Percentiles rank a stretch among this genome's conserved stretches.
These are phyloP conservation scores for Pachyseris speciosa DNA, from an alignment of 64 coral and sea anemone species.

Conservation along the genomic window DNA sequence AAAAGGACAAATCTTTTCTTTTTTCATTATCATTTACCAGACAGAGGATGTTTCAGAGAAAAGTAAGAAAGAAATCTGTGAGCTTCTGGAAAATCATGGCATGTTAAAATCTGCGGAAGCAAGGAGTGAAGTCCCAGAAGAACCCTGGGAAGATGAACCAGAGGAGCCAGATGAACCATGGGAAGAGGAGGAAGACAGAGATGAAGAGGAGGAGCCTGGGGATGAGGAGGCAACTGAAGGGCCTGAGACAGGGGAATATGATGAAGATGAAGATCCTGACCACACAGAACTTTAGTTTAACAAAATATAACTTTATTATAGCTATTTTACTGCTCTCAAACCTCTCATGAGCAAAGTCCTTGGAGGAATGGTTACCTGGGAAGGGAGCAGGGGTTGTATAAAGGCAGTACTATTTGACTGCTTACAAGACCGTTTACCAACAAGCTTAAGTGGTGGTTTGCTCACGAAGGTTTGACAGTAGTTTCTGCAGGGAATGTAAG, in stretches of 20 bases:
- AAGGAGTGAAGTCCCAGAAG: slow-evolving; percentile 50
- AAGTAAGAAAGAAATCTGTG: slow-evolving; percentile 19
- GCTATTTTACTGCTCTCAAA: neutral
- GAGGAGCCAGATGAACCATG: slow-evolving; percentile 41
- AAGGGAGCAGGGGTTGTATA: no score
- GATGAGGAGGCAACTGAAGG: slow-evolving; percentile 45
- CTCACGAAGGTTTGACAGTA: no score
- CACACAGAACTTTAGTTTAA: slow-evolving; percentile 39
- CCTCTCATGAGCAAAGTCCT: no score
- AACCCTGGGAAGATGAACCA: slow-evolving; percentile 33
- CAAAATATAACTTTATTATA: neutral
- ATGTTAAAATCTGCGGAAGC: slow-evolving; percentile 23
- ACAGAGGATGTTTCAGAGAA: slow-evolving; percentile 70
- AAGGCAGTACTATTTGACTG: no score
- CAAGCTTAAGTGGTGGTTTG: no score
- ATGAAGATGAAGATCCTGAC: neutral
- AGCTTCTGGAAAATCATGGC: slow-evolving; percentile 63
- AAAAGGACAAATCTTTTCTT: neutral
- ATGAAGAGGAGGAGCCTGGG: slow-evolving; percentile 34
- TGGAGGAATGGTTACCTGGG: no score
- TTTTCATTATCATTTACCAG: neutral
- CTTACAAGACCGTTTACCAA: no score
- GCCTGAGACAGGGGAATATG: slow-evolving; percentile 23
- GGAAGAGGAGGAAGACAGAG: slow-evolving; percentile 55
- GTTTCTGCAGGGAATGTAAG: no score